Conservation (phyloP, 2,888 invertebrate species). For the Epiblema foenella region DNA sequence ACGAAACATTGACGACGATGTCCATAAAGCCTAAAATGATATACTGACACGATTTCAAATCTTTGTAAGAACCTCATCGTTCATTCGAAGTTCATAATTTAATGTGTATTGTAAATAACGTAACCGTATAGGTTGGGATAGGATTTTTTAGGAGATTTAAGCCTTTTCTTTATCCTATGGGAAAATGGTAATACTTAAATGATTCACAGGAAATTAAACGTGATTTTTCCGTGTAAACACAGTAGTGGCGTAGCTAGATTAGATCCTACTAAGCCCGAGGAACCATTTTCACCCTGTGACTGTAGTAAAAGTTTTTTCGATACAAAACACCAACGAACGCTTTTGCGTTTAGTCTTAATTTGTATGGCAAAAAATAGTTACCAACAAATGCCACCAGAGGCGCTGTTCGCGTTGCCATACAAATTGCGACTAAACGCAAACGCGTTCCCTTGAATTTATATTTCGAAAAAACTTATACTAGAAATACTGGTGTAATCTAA, state of each 20-base stretch:
- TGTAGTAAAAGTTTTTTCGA: too few species aligned
- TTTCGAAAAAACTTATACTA: too few species aligned
- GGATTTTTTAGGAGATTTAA: too few species aligned
- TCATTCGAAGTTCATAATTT: not conserved
- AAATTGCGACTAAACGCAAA: too few species aligned
- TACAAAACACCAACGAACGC: too few species aligned
- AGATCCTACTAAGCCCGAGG: too few species aligned
- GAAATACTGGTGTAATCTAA: not conserved
- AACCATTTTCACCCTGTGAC: not conserved
- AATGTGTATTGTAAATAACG: not conserved
- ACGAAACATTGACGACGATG: constrained; percentile 7
- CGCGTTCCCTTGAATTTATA: too few species aligned
- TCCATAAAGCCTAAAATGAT: not conserved
- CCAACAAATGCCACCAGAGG: too few species aligned
- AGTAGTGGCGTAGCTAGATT: too few species aligned
- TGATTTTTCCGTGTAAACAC: not conserved
- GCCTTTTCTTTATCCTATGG: not conserved
- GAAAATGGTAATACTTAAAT: not conserved
- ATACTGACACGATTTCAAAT: not conserved
- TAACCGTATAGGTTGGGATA: not conserved
- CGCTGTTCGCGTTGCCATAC: too few species aligned
- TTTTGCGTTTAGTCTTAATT: too few species aligned
- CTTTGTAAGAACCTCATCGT: not conserved
- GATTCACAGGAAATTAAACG: not conserved
- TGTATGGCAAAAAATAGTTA: too few species aligned